Conservation (phyloP, 2,888 invertebrate species). For the Drosophila siamana region DNA sequence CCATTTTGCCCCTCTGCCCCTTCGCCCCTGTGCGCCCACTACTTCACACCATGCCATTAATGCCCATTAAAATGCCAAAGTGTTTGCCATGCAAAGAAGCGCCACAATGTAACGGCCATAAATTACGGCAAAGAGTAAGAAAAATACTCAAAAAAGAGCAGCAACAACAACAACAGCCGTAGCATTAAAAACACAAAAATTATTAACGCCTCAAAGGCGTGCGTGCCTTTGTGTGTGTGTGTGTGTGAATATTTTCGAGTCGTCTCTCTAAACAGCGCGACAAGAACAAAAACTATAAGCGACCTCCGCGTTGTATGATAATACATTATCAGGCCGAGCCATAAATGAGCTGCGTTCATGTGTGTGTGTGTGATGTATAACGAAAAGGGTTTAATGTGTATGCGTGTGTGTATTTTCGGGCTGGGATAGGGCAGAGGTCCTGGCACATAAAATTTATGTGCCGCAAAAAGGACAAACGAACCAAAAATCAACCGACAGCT, state of each 20-base stretch:
- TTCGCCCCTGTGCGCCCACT: slow-evolving; percentile 4
- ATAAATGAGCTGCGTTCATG: slow-evolving; percentile 52
- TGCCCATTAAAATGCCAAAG: slow-evolving; percentile 79
- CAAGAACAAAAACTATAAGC: slow-evolving; percentile 54
- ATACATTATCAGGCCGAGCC: slow-evolving; percentile 58
- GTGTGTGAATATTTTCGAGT: slow-evolving; percentile 40
- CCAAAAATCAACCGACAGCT: slow-evolving; percentile 68
- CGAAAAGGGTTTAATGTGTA: slow-evolving; percentile 56
- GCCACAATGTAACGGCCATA: slow-evolving; percentile 74
- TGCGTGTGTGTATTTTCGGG: slow-evolving; percentile 18
- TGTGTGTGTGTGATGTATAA: slow-evolving; percentile 21
- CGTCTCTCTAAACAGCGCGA: slow-evolving; percentile 39
- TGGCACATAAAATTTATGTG: slow-evolving; percentile 73
- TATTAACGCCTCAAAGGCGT: slow-evolving; percentile 64
- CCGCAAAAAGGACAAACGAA: slow-evolving; percentile 60
- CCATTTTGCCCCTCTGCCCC: not conserved
- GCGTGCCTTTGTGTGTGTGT: slow-evolving; percentile 14
- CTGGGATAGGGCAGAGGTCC: slow-evolving; percentile 22
- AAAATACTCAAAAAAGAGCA: slow-evolving; percentile 37
- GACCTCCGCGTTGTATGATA: slow-evolving; percentile 38
- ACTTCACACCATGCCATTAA: slow-evolving; percentile 59
- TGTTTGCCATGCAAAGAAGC: slow-evolving; percentile 62
- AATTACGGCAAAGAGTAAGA: slow-evolving; percentile 65
- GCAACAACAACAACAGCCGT: slow-evolving; percentile 18
- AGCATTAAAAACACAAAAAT: slow-evolving; percentile 47